Base-by-base conservation (phyloP, 30 jellyfish, hydroid and myxozoan species). In the Phacellophora camtschatica region DNA sequence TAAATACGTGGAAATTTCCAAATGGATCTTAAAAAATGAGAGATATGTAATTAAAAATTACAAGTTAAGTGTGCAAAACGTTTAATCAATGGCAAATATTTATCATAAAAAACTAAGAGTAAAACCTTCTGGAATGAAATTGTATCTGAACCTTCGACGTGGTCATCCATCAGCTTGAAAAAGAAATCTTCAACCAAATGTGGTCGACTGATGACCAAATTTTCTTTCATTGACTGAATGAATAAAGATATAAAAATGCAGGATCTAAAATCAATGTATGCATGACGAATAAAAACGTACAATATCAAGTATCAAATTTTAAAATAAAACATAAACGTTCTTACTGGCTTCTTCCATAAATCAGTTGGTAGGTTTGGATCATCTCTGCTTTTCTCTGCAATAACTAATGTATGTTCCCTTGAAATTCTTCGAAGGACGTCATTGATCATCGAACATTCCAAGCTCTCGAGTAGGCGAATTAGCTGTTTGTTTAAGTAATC, bases 291-390 rank as follows among this genome's bases (percentile, higher is more conserved):
- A n/a, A n/a, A n/a, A n/a, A n/a, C n/a, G n/a, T n/a, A n/a, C n/a
- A n/a, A n/a, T n/a, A n/a, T n/a, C n/a, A n/a, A n/a, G n/a, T n/a
- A n/a, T n/a, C n/a, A n/a, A n/a, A n/a, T n/a, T n/a, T n/a, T n/a
- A n/a, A n/a, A n/a, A n/a, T n/a, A n/a, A n/a, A n/a, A n/a, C n/a
- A n/a, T n/a, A n/a, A 22, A 57, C 10, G 29, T 32, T 22, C 70
- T 8, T 53, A 82, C 94, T 86, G 97, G 49, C 23, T 79, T 71
- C 76, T 88, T 88, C 97, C 97, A 88, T 45, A 88, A 57, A 39
- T 88, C 97, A 15, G 97, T 88, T 11, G 97, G 97, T 25, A 88
- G 66, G 29, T 66, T 80, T 3, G 85, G 90, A 41, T 88, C 97
- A 56, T 88, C 97, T 23, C 97, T 76, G 64, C 81, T 66, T 27